Conservation (phyloP, 2,888 invertebrate species). For the Odontocerum albicorne region DNA sequence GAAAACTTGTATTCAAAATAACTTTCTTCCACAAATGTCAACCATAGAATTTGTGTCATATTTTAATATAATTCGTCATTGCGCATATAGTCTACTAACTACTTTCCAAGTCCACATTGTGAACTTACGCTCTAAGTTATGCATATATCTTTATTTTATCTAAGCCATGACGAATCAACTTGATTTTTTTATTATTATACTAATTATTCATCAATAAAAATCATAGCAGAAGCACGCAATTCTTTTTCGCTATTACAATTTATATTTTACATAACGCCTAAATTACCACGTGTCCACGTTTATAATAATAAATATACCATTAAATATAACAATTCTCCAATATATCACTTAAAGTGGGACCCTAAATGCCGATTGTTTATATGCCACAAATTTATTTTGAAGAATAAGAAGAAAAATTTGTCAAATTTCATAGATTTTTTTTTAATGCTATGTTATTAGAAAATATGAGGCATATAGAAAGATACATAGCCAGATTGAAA, state of each 20-base stretch:
- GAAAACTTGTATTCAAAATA: no score
- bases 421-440: no score
- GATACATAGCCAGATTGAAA: no score
- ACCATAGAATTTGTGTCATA: no score
- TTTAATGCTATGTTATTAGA: no score
- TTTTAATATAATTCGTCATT: no score
- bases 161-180: conserved; percentile 2
- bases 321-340: background rate
- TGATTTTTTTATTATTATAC: background rate
- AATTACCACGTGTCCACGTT: background rate
- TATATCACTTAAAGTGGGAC: background rate
- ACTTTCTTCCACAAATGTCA: no score
- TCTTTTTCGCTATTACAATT: conserved; percentile 14
- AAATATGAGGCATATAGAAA: no score
- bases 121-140: no score
- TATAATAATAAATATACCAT: background rate
- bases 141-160: background rate
- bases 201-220: background rate
- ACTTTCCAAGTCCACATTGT: no score
- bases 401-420: no score
- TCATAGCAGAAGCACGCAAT: conserved; percentile 14
- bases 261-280: conserved; percentile 1
- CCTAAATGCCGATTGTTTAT: background rate
- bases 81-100: no score
- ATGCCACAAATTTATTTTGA: background rate